A percentile compares a stretch with the other conserved stretches of the same genome.
phyloP scores from a whole-genome alignment of 1,140 invertebrate genomes.

The Aphelinus atriplicis region DNA sequence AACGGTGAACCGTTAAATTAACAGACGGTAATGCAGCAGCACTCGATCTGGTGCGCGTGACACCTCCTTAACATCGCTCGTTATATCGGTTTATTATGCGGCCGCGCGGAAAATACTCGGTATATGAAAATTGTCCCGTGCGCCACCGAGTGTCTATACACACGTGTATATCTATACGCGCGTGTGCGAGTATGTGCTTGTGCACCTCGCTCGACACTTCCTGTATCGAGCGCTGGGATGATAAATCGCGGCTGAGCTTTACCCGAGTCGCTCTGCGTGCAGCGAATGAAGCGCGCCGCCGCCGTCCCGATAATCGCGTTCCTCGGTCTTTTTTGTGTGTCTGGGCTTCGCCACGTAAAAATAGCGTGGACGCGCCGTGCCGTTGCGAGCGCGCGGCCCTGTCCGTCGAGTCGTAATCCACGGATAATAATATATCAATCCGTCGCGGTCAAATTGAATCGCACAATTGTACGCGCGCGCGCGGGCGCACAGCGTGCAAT shows the following conservation, averaged over 20 bases:
- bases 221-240: neutral
- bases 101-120: neutral
- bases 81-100: slow-evolving; percentile 25
- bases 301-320: too few species aligned
- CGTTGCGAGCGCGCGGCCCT: too few species aligned
- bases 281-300: too few species aligned
- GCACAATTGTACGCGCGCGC: too few species aligned
- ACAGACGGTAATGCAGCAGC: neutral
- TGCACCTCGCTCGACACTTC: neutral
- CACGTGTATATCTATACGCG: neutral
- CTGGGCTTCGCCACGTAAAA: too few species aligned
- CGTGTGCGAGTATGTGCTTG: neutral
- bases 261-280: neutral
- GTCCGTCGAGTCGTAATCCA: too few species aligned
- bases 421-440: too few species aligned
- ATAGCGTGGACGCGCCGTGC: too few species aligned
- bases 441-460: too few species aligned
- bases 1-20: slow-evolving; percentile 2
- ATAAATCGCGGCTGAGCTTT: neutral
- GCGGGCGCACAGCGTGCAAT: too few species aligned
- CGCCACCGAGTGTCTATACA: neutral
- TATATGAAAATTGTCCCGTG: neutral
- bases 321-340: too few species aligned
- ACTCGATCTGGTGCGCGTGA: slow-evolving; percentile 10
- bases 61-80: slow-evolving; percentile 12